Percentiles rank a stretch among this genome's conserved stretches.
Evolutionary conservation across 2,888 invertebrate species (phyloP).

Genomic region (Alloplasta piceator): DNA sequence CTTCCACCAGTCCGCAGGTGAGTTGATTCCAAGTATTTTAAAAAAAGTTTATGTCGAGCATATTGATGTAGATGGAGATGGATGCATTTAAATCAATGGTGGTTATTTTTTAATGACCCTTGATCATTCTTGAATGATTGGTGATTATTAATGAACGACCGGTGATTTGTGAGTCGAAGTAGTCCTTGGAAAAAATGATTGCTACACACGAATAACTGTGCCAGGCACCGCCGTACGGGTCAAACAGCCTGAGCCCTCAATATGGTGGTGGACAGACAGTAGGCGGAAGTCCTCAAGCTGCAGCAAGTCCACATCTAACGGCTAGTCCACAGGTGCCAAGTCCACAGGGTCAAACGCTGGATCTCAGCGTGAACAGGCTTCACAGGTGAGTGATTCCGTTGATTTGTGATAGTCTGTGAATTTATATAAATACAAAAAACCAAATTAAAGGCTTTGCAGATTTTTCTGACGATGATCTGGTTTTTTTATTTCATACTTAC

Average conservation of each 20-base stretch:
- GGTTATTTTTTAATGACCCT: no score
- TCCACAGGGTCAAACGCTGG: conserved; percentile 95
- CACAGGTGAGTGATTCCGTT: conserved; percentile 87
- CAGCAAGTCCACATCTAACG: conserved; percentile 92
- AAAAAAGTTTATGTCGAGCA: no score
- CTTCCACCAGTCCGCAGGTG: conserved; percentile 93
- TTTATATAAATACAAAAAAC: no score
- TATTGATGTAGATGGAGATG: no score
- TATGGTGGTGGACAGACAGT: conserved; percentile 89
- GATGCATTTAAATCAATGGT: no score
- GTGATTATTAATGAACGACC: no score
- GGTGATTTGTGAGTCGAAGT: no score
- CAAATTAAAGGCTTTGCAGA: no score
- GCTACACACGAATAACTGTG: conserved; percentile 47
- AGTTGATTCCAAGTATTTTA: conserved; percentile 38
- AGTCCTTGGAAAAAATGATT: conserved; percentile 28
- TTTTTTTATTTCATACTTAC: no score
- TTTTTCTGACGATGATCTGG: no score
- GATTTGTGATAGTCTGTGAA: no score
- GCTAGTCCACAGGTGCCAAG: conserved; percentile 96
- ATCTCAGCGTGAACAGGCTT: conserved; percentile 94
- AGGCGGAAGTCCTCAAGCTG: conserved; percentile 92
- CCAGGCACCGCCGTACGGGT: conserved; percentile 89
- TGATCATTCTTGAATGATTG: no score
- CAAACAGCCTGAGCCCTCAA: conserved; percentile 86